These are phyloP conservation scores for Luehdorfia chinensis DNA, from an alignment of 1,140 invertebrate genomes.

Conservation along the genomic window DNA sequence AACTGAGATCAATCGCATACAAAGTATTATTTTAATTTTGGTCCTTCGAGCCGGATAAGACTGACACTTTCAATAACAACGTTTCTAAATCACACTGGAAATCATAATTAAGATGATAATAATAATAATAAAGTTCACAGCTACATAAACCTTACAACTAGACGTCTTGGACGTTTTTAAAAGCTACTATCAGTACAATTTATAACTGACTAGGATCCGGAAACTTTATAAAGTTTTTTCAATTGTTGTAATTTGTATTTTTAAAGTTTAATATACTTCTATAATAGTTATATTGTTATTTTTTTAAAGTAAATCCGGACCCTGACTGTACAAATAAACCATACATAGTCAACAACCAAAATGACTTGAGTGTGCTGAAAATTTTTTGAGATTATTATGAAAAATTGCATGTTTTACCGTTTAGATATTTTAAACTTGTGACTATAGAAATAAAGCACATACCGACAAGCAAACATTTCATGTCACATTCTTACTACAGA, in stretches of 20 bases:
- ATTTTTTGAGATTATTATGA: too few species aligned
- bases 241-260: too few species aligned
- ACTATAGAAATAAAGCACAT: too few species aligned
- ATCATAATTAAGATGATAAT: constrained; percentile 20
- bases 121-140: constrained; percentile 24
- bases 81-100: constrained; percentile 26
- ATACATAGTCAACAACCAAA: too few species aligned
- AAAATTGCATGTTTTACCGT: too few species aligned
- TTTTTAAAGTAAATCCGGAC: neutral
- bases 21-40: constrained; percentile 24
- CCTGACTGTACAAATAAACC: too few species aligned
- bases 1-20: constrained; percentile 31
- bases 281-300: neutral
- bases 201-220: constrained; percentile 17
- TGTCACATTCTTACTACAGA: too few species aligned
- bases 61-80: constrained; percentile 22
- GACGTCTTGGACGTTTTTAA: constrained; percentile 50
- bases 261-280: too few species aligned
- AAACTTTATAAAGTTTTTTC: constrained; percentile 13
- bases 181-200: constrained; percentile 26
- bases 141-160: constrained; percentile 22
- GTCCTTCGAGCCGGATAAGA: constrained; percentile 41
- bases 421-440: too few species aligned
- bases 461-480: too few species aligned
- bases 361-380: too few species aligned